Base-by-base conservation (phyloP, 2,113 vertebrate species). In the Nannospalax galili region DNA sequence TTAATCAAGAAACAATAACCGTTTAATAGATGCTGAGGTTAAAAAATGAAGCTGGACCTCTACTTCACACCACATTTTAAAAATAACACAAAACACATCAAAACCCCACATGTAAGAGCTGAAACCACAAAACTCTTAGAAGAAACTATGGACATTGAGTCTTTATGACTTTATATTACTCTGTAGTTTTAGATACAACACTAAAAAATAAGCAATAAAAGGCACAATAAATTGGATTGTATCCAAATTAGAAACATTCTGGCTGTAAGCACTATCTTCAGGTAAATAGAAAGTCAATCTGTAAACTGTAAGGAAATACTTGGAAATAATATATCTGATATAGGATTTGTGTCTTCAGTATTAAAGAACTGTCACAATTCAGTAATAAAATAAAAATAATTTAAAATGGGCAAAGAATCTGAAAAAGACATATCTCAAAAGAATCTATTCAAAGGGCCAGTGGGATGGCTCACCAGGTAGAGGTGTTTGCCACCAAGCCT, bases 51-150 rank as follows among this genome's bases (percentile, higher is more conserved):
- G 22, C 52, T 67, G 80, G 67, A 58, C 32, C 15, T 56, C 37
- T 86, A 26, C 35, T 26, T 91, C 65, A 88, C 6, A 84, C 37
- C 26, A 60, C 58, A 26, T 75, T 73, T 82, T 88, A 73, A 91
- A 95, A 92, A 82, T 90, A 92, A 84, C 56, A 79, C 35, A 80
- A 93, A 92, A 90, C 79, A 22, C 20, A 74, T 88, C 60, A 90
- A 62, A 95, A 62, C 52, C 1, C 2, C 85, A 92, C 84, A 32
- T 70, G 4, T 72, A 86, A 93, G 9, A 72, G 37, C 40, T 72
- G 14, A 94, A 86, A 75, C 67, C 74, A 72, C 58, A 92, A 86
- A 90, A 93, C 15, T 82, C 82, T 72, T 58, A 56, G 45, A 92
- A 92, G 14, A 74, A 82, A 92, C 64, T 28, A 20, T 87, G 65